phyloP scores from a whole-genome alignment of 2,113 vertebrate genomes.

The Tetraodon nigroviridis region DNA sequence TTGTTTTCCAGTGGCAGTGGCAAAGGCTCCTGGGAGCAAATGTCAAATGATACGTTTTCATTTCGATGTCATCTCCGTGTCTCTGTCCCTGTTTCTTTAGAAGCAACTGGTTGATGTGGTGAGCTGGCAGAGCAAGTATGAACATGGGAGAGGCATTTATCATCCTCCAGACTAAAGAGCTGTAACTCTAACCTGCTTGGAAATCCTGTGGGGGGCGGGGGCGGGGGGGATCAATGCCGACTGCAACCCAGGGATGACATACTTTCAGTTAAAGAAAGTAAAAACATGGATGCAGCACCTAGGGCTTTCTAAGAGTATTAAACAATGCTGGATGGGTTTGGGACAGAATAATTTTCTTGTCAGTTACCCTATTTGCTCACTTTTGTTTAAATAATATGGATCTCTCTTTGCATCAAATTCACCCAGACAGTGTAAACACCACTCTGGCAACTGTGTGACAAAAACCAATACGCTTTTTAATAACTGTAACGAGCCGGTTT shows the following conservation, averaged over 20 bases:
- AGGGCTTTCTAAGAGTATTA: neutral
- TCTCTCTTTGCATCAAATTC: neutral
- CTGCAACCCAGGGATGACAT: conserved; percentile 49
- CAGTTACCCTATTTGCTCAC: neutral
- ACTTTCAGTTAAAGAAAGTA: conserved; percentile 32
- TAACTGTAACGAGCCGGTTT: conserved; percentile 18
- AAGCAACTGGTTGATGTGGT: conserved; percentile 73
- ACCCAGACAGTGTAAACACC: conserved; percentile 1
- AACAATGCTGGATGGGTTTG: neutral
- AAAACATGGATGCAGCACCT: conserved; percentile 20
- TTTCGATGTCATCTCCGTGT: conserved; percentile 71
- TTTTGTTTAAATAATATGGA: neutral
- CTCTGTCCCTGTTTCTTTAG: conserved; percentile 67
- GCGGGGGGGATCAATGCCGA: conserved; percentile 32
- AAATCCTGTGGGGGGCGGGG: conserved; percentile 55
- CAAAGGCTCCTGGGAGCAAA: conserved; percentile 55
- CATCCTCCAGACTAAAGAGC: conserved; percentile 64
- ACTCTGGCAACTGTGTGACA: neutral
- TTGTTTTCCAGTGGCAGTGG: conserved; percentile 41
- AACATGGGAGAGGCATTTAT: conserved; percentile 73
- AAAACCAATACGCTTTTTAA: conserved; percentile 17
- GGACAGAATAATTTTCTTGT: neutral
- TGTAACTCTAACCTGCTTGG: conserved; percentile 62
- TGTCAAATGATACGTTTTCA: conserved; percentile 73
- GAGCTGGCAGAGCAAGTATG: conserved; percentile 69